These are phyloP conservation scores for Lordiphosa fenestrarum DNA, from an alignment of 2,888 invertebrate genomes.

Conservation along the genomic window DNA sequence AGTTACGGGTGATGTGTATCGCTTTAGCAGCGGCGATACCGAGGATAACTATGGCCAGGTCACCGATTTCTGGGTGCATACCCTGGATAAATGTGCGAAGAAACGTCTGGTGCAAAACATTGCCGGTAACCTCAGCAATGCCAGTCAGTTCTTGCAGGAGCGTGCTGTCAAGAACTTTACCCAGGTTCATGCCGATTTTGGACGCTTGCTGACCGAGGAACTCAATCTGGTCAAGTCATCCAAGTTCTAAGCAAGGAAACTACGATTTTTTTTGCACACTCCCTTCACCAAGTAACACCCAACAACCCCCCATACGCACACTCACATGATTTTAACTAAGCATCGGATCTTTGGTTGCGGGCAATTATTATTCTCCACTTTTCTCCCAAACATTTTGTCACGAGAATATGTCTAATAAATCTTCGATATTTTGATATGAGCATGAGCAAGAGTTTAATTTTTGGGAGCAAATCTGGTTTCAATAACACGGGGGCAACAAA, in stretches of 20 bases:
- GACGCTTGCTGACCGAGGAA: constrained; percentile 86
- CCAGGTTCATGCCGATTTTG: constrained; percentile 90
- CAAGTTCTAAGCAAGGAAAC: constrained; percentile 81
- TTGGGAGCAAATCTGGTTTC: too few relatives aligned
- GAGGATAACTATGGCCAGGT: constrained; percentile 96
- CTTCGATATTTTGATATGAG: constrained; percentile 19
- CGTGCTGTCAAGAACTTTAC: constrained; percentile 92
- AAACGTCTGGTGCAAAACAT: constrained; percentile 89
- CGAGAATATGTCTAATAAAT: constrained; percentile 23
- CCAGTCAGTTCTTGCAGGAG: constrained; percentile 92
- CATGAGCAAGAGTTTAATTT: not conserved
- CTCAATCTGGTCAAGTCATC: constrained; percentile 83
- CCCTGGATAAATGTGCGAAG: constrained; percentile 87
- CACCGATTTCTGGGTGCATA: constrained; percentile 89
- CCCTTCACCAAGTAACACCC: constrained; percentile 2
- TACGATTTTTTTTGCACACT: constrained; percentile 15
- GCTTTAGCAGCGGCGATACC: constrained; percentile 88
- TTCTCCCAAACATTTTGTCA: not conserved
- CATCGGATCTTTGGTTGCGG: constrained; percentile 34
- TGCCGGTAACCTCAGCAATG: constrained; percentile 87
- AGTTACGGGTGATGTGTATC: constrained; percentile 88
- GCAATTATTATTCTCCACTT: constrained; percentile 17
- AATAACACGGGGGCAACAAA: too few relatives aligned
- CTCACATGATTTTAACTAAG: constrained; percentile 24
- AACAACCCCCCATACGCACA: constrained; percentile 11